Evolutionary conservation across 2,888 invertebrate species (phyloP).

Genomic region (Lutraria lutraria): DNA sequence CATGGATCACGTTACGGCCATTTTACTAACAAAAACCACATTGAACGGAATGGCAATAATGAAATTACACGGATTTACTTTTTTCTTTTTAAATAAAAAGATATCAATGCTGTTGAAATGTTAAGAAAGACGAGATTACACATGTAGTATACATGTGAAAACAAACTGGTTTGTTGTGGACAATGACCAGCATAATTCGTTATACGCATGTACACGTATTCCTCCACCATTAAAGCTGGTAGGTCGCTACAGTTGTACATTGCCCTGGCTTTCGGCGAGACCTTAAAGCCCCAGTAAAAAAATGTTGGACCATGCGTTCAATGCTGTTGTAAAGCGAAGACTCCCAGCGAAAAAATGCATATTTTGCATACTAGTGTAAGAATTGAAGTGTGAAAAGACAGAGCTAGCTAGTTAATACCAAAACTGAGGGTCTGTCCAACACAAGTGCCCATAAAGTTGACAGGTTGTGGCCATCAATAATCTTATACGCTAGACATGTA

Average conservation of each 20-base stretch:
- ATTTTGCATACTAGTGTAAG: not conserved
- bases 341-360: not conserved
- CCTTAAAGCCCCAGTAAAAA: not conserved
- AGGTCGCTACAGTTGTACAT: not conserved
- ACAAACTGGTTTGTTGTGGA: not conserved
- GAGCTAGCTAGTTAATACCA: not conserved
- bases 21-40: constrained; percentile 8
- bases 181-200: not conserved
- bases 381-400: not conserved
- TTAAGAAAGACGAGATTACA: not conserved
- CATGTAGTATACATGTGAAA: not conserved
- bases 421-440: not conserved
- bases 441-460: not conserved
- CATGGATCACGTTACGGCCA: constrained; percentile 14
- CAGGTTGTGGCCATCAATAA: constrained; percentile 1
- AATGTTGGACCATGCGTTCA: not conserved
- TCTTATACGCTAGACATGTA: constrained; percentile 2
- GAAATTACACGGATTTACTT: constrained; percentile 10
- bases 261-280: not conserved
- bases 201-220: too few species aligned
- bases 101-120: not conserved
- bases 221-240: not conserved
- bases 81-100: constrained; percentile 1
- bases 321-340: not conserved
- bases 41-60: not conserved